Evolutionary conservation across 2,888 invertebrate species (phyloP), one percentile per base, ranked within the genome.

Genomic region (Cancer borealis): DNA sequence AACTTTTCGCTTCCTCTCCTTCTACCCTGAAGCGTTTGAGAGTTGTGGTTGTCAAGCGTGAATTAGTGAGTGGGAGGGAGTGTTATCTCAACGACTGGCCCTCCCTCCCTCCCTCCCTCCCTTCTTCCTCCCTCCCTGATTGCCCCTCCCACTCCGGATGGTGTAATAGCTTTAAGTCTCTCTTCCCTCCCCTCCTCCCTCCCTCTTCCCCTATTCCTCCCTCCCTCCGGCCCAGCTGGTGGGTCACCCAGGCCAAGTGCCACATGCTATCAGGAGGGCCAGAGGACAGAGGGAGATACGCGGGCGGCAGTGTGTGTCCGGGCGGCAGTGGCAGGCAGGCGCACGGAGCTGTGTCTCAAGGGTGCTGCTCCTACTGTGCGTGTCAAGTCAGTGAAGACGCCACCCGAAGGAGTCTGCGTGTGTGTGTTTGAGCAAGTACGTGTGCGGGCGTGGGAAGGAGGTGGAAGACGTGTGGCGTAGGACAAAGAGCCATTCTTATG

Each of bases 161-260:
- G 79, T 79, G 79, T 79, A 79, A 79, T 79, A 79, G 79, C 79
- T 79, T 79, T 79, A 79, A 79, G 79, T 79, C 79, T 79, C 79
- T 79, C 79, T 79, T 79, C 79, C 79, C 79, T 79, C 79, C 79
- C 26, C 79, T 8, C 79, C 30, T 79, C 79, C 8, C 79, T 30
- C 30, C 79, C 79, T 79, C 79, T 12, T 79, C 79, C 79, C 79
- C 79, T 79, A 14, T 66, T 21, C 17, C 30, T 79, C 79, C 79
- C 79, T 30, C 46, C 88, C 30, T 30, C 30, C 30, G 79, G 47
- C 30, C 90, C 90, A 90, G 90, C 90, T 90, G 90, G 30, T 26
- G 90, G 90, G 90, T 90, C 90, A 90, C 49, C 49, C 49, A 49
- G 46, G 92, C 60, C 88, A 26, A 87, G 88, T 92, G 47, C 30